These are phyloP conservation scores for Battus philenor DNA, from an alignment of 1,140 invertebrate species.

Conservation along the genomic window DNA sequence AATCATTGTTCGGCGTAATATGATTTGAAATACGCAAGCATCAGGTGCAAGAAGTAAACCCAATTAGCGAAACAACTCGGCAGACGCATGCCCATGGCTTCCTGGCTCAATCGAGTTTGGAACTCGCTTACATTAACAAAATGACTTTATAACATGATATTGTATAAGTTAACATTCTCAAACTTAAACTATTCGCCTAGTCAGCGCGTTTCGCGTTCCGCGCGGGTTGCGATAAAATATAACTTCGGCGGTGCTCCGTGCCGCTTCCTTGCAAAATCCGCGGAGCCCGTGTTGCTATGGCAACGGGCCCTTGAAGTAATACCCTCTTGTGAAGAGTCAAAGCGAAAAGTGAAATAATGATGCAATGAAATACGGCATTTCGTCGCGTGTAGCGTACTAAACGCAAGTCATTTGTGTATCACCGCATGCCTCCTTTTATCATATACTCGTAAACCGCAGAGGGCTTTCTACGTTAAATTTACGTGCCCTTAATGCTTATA, in stretches of 20 bases:
- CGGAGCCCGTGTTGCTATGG: slow-evolving; percentile 39
- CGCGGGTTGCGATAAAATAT: slow-evolving; percentile 47
- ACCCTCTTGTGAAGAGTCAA: slow-evolving; percentile 34
- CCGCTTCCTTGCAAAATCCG: slow-evolving; percentile 47
- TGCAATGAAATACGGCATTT: slow-evolving; percentile 43
- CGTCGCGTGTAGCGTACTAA: slow-evolving; percentile 11
- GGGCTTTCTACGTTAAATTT: no score
- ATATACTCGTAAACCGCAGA: no score
- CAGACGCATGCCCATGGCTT: background rate
- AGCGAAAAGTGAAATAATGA: slow-evolving; percentile 53
- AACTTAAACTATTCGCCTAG: slow-evolving; percentile 64
- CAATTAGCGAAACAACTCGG: slow-evolving; percentile 1
- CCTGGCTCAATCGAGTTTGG: slow-evolving; percentile 31
- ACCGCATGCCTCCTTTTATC: no score
- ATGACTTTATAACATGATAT: slow-evolving; percentile 54
- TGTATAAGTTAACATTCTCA: slow-evolving; percentile 29
- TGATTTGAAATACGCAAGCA: background rate
- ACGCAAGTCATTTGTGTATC: background rate
- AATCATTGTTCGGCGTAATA: no score
- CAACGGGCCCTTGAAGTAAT: slow-evolving; percentile 35
- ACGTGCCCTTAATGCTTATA: no score
- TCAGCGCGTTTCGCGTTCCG: slow-evolving; percentile 51
- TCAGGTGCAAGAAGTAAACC: slow-evolving; percentile 8
- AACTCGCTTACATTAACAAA: slow-evolving; percentile 39
- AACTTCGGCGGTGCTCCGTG: slow-evolving; percentile 42